Percentiles rank a stretch among this genome's conserved stretches.
These are phyloP conservation scores for Dasyurus viverrinus DNA, from an alignment of 2,113 vertebrate genomes.

Conservation along the genomic window DNA sequence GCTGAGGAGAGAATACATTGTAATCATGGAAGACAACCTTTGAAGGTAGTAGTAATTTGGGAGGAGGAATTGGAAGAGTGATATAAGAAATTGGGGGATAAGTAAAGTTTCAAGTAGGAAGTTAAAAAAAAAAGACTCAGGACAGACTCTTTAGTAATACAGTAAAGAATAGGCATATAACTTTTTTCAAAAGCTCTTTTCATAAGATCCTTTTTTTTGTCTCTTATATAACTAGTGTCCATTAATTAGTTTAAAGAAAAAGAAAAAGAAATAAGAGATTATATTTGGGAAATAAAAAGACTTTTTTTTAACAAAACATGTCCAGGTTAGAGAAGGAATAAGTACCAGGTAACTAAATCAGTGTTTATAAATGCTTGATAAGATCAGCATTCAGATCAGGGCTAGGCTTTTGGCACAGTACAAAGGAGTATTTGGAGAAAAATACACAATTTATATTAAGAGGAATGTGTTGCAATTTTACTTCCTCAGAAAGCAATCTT, in stretches of 20 bases:
- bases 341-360: not conserved
- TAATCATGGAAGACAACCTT: not conserved
- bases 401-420: not conserved
- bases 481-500: not conserved
- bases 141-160: no score
- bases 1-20: not conserved
- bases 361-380: not conserved
- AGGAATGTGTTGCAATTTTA: not conserved
- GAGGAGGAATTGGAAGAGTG: no score
- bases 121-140: no score
- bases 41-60: not conserved
- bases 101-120: no score
- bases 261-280: not conserved
- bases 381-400: not conserved
- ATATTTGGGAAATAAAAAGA: not conserved
- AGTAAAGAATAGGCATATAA: not conserved
- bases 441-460: not conserved
- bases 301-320: not conserved
- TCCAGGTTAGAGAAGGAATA: not conserved
- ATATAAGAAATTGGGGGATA: no score
- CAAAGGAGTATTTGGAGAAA: slow-evolving; percentile 11
- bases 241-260: not conserved
- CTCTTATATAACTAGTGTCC: not conserved
- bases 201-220: not conserved
- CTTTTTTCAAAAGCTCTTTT: not conserved